Conservation (phyloP, 2,113 vertebrate species). For the Oenanthe melanoleuca region DNA sequence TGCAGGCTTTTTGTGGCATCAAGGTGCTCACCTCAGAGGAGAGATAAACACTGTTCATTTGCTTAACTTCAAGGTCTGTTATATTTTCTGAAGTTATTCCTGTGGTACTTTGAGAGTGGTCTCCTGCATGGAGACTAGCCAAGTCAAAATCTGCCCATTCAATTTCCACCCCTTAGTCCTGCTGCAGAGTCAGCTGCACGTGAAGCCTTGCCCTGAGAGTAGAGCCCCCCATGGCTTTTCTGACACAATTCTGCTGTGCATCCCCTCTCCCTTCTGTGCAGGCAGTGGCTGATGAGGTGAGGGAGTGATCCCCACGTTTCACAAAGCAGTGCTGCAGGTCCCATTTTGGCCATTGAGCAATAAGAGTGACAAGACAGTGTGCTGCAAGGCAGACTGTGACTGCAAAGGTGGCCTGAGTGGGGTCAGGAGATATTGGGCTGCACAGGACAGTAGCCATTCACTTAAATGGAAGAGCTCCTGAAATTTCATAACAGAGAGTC, state of each 20-base stretch:
- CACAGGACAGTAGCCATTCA: not conserved
- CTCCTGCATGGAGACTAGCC: not conserved
- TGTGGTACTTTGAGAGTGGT: not conserved
- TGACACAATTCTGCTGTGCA: not conserved
- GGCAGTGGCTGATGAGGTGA: not conserved
- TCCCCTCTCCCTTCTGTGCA: not conserved
- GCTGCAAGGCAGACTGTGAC: not conserved
- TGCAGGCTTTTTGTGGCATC: not conserved
- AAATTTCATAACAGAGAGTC: not conserved
- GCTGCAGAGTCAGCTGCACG: fast-evolving
- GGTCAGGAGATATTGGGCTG: not conserved
- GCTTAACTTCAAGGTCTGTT: not conserved
- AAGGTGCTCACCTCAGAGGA: not conserved
- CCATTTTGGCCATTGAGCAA: not conserved
- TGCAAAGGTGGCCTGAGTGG: not conserved
- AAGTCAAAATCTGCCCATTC: not conserved
- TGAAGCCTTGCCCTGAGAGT: not conserved
- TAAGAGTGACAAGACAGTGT: not conserved
- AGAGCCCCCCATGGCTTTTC: not conserved
- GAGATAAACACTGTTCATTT: not conserved
- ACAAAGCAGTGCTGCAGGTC: not conserved
- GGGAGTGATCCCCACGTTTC: not conserved
- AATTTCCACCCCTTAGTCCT: not conserved
- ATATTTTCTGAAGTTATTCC: not conserved
- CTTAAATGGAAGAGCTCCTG: not conserved